Base-by-base conservation (phyloP, 30 jellyfish, hydroid and myxozoan genomes). In the Euphysa ruthae region DNA sequence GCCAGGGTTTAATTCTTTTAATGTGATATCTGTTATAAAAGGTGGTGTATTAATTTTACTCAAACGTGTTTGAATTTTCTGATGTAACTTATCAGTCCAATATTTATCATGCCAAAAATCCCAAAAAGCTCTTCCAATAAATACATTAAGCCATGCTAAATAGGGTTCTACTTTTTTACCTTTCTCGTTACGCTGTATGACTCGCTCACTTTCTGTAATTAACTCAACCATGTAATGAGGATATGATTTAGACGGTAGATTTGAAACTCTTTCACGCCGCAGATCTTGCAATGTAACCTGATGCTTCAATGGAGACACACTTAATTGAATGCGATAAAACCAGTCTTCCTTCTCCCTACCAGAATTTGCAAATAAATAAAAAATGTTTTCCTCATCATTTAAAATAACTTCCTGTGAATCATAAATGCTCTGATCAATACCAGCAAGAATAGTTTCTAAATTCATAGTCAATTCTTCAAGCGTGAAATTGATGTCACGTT, bases 51-150 rank as follows among this genome's bases (percentile, higher is more conserved):
- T 83, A 22, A 91, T 64, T 43, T 83, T 91, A 30, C 66, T 77
- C 33, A 91, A 73, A 0, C 95, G 93, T 22, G 82, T 63, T 35
- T 91, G 99, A 35, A 91, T 91, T 62, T 83, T 82, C 57, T 74
- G 90, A 71, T 84, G 77, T 43, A 83, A 78, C 58, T 91, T 91
- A 23, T 83, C 93, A 63, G 70, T 80, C 99, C 99, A 91, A 52
- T 74, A 77, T 20, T 79, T 81, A 63, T 91, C 99, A 54, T 83
- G 99, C 99, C 99, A 91, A 5, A 91, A 84, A 61, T 91, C 99
- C 99, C 99, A 91, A 55, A 91, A 91, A 24, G 95, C 95, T 35
- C 99, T 77, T 21, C 95, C 95, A 6, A 82, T 43, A 34, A 91
- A 57, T 2, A 70, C 93, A 50, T 91, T 91, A 56, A 91, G 74